phyloP scores from a whole-genome alignment of 2,888 invertebrate genomes.

The Chalcis sispes region DNA sequence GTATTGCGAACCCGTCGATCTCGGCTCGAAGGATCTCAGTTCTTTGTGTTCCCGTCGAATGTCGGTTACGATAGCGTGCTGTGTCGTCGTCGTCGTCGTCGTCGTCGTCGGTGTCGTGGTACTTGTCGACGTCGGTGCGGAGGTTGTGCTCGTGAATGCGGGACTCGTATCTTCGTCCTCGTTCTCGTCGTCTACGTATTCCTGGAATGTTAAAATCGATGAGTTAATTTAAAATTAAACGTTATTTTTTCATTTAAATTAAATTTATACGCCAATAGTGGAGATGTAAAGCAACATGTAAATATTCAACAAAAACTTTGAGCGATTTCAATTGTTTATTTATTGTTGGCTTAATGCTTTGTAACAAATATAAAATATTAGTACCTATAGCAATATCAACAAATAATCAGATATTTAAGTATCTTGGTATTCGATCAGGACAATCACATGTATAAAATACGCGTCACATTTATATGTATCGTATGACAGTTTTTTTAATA shows the following conservation, averaged over 20 bases:
- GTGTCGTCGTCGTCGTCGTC: constrained; percentile 17
- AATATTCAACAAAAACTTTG: no score
- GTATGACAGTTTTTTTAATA: no score
- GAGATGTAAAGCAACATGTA: no score
- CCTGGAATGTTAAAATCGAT: constrained; percentile 6
- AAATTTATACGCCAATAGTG: neutral
- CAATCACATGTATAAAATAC: no score
- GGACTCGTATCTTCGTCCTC: constrained; percentile 61
- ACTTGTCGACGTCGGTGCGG: neutral
- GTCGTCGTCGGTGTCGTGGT: constrained; percentile 56
- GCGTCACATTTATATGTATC: no score
- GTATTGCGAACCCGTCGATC: constrained; percentile 59
- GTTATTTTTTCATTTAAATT: neutral
- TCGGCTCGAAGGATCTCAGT: constrained; percentile 47
- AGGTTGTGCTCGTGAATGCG: constrained; percentile 23
- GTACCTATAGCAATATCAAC: no score
- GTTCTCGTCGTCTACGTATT: constrained; percentile 67
- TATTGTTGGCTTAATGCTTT: no score
- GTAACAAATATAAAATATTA: no score
- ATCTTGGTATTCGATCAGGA: no score
- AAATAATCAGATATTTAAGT: no score
- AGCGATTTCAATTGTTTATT: no score
- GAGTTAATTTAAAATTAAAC: neutral
- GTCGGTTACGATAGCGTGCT: neutral
- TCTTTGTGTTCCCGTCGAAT: neutral